Evolutionary conservation across 2,888 invertebrate genomes (phyloP).

Genomic region (Drosophila flavopinicola): DNA sequence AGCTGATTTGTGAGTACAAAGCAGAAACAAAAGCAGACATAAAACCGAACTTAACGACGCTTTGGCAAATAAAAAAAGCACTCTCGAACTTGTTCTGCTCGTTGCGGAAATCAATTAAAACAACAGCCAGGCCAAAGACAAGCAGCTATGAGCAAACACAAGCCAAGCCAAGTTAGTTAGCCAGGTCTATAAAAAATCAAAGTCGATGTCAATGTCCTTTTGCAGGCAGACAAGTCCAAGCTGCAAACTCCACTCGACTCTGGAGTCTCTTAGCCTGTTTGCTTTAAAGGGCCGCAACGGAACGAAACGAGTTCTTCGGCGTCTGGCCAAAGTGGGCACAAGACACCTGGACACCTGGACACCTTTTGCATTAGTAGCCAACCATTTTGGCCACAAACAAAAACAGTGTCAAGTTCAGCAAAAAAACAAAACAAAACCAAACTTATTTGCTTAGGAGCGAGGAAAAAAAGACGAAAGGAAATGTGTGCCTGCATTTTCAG

Average conservation of each 20-base stretch:
- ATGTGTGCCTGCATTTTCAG: neutral
- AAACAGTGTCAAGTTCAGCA: conserved; percentile 67
- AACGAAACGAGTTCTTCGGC: conserved; percentile 29
- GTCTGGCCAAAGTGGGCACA: neutral
- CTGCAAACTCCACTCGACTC: no score
- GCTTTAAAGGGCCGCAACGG: conserved; percentile 18
- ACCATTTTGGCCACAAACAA: conserved; percentile 16
- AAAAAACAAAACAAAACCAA: neutral
- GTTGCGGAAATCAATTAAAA: conserved; percentile 57
- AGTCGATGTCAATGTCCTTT: conserved; percentile 58
- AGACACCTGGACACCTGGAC: conserved; percentile 8
- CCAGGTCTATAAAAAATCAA: conserved; percentile 45
- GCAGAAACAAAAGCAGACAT: conserved; percentile 16
- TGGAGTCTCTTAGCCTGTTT: conserved; percentile 11
- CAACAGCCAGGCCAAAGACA: neutral
- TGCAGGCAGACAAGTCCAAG: conserved; percentile 11
- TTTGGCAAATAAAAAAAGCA: conserved; percentile 12
- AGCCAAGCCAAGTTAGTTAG: neutral
- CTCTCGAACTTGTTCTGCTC: conserved; percentile 52
- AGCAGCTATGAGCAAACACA: conserved; percentile 8
- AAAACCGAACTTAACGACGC: conserved; percentile 22
- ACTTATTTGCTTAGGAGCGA: neutral
- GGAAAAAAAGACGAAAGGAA: neutral
- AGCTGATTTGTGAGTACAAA: conserved; percentile 1
- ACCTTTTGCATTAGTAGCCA: neutral